Evolutionary conservation across 2,888 invertebrate genomes (phyloP).

Genomic region (Aphidius colemani): DNA sequence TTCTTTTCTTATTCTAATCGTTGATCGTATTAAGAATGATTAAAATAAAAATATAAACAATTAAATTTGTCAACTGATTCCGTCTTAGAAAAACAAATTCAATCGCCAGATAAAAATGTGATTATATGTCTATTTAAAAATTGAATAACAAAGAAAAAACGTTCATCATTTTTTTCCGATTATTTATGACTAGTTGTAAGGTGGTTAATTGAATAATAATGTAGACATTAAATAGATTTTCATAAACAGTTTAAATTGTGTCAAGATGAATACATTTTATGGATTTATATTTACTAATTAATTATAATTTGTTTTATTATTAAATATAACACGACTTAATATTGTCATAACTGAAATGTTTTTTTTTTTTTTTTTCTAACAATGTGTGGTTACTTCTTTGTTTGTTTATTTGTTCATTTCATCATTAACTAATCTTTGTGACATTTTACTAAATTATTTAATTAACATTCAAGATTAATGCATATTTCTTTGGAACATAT

Average conservation of each 20-base stretch:
- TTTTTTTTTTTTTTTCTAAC: neutral
- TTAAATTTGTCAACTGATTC: neutral
- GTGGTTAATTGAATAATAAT: neutral
- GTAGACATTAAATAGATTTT: neutral
- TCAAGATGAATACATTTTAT: conserved; percentile 8
- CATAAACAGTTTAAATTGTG: conserved; percentile 7
- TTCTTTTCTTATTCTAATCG: too few relatives aligned
- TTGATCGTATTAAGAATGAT: too few relatives aligned
- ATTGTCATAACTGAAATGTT: conserved; percentile 4
- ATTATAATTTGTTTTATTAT: neutral
- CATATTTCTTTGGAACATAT: too few relatives aligned
- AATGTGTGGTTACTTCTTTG: neutral
- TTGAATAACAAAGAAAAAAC: neutral
- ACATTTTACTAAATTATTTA: too few relatives aligned
- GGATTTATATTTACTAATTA: neutral
- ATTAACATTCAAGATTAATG: too few relatives aligned
- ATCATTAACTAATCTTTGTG: too few relatives aligned
- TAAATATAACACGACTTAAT: conserved; percentile 20
- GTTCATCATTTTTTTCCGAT: neutral
- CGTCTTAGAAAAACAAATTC: neutral
- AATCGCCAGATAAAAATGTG: neutral
- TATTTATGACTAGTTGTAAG: neutral
- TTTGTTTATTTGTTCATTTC: too few relatives aligned
- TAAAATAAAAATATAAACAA: neutral
- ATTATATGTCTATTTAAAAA: neutral